Conservation (phyloP, 2,888 invertebrate species). For the Coremacera marginata region DNA sequence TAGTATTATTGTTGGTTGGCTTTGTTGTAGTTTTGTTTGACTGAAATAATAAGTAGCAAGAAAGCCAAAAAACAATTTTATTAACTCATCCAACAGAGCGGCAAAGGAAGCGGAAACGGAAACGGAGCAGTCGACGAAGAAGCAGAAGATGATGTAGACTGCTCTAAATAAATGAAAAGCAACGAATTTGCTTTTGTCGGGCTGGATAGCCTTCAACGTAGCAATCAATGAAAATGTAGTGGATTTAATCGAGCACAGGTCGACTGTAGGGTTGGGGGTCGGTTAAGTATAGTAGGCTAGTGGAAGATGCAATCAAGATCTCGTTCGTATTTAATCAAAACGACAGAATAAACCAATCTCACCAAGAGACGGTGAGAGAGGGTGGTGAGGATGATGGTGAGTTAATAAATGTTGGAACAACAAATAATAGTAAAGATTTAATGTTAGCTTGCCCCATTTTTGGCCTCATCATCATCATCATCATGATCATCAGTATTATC, state of each 20-base stretch:
- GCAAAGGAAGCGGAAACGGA: not conserved
- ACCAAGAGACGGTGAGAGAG: too few relatives aligned
- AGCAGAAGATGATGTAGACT: not conserved
- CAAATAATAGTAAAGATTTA: too few relatives aligned
- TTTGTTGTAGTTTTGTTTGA: not conserved
- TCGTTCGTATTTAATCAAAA: not conserved
- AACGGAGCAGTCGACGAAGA: not conserved
- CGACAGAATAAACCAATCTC: not conserved
- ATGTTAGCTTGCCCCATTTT: too few relatives aligned
- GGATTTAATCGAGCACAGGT: not conserved
- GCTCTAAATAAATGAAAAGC: not conserved
- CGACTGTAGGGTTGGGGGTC: not conserved
- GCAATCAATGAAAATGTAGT: not conserved
- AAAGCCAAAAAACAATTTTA: conserved; percentile 1
- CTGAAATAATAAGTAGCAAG: not conserved
- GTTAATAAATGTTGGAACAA: too few relatives aligned
- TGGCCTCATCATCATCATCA: not conserved
- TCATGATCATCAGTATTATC: not conserved
- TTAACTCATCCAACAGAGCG: not conserved
- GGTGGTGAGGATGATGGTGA: too few relatives aligned
- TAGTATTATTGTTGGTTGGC: not conserved
- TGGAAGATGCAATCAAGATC: too few relatives aligned
- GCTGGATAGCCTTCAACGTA: not conserved
- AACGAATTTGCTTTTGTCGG: not conserved
- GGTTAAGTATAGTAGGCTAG: not conserved